These are phyloP conservation scores for Melopsittacus undulatus DNA, from an alignment of 2,797 vertebrate genomes.

Conservation along the genomic window DNA sequence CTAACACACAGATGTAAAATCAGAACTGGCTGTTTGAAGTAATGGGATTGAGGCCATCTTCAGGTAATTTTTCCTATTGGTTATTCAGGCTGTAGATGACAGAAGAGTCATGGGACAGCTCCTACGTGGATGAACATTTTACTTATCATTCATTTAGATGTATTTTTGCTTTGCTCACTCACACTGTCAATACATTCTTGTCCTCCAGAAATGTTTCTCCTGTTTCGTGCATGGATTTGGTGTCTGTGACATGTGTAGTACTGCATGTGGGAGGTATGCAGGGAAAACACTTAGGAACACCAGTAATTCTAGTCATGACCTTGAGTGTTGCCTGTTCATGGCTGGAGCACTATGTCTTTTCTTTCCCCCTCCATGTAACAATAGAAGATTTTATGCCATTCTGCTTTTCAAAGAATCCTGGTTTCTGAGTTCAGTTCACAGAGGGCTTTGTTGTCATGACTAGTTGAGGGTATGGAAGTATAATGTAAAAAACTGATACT, in stretches of 20 bases:
- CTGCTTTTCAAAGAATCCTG: not conserved
- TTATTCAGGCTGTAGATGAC: not conserved
- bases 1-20: not conserved
- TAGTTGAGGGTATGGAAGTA: not conserved
- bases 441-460: not conserved
- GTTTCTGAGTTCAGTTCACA: not conserved
- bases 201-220: not conserved
- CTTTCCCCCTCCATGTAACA: accelerated
- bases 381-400: not conserved
- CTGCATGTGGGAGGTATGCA: not conserved
- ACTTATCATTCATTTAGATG: accelerated
- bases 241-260: not conserved
- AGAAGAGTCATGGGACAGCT: not conserved
- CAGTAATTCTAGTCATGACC: not conserved
- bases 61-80: not conserved
- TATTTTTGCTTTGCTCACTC: not conserved
- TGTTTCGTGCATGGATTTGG: not conserved
- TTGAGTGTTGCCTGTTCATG: not conserved
- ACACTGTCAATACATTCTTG: not conserved
- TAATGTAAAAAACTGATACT: not conserved
- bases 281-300: not conserved
- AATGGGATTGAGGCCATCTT: not conserved
- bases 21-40: not conserved
- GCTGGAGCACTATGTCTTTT: not conserved
- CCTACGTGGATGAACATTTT: not conserved